A percentile compares a stretch with the other conserved stretches of the same genome.
Evolutionary conservation across 2,888 invertebrate genomes (phyloP).

Genomic region (Hedychridium roseum): DNA sequence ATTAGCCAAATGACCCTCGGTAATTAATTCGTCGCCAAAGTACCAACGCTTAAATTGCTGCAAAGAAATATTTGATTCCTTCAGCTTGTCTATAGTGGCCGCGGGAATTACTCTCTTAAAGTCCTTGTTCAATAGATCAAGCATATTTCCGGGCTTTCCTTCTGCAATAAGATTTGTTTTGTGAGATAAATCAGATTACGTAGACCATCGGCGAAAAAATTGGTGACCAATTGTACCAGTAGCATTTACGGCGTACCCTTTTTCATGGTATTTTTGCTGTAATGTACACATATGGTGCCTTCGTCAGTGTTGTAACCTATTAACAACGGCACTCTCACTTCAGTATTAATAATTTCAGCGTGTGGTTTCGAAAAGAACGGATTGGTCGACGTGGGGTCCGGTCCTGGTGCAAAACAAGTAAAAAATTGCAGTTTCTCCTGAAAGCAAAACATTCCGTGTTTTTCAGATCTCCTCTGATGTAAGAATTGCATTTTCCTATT

Average conservation of each 20-base stretch:
- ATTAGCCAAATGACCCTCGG: slow-evolving; percentile 15
- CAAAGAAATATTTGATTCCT: no score
- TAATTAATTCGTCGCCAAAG: slow-evolving; percentile 36
- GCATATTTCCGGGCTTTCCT: no score
- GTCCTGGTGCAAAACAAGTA: slow-evolving; percentile 32
- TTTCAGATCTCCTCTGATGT: background rate
- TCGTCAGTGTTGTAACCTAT: slow-evolving; percentile 47
- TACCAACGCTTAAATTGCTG: slow-evolving; percentile 41
- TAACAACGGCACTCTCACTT: slow-evolving; percentile 46
- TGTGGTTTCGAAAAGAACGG: slow-evolving; percentile 41
- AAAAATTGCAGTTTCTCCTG: slow-evolving; percentile 25
- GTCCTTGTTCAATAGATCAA: no score
- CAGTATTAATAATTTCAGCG: slow-evolving; percentile 15
- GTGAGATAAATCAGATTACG: no score
- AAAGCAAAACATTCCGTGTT: background rate
- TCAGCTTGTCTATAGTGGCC: no score
- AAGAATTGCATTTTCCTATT: background rate
- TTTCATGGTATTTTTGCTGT: no score
- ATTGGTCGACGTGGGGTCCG: slow-evolving; percentile 40
- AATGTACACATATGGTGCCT: no score
- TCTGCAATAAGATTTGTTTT: no score
- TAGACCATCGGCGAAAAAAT: no score
- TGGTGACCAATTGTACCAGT: no score
- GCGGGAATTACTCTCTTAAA: no score
- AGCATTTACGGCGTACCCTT: no score